Conservation (phyloP, 2,888 invertebrate genomes). For the Amaurobius ferox region DNA sequence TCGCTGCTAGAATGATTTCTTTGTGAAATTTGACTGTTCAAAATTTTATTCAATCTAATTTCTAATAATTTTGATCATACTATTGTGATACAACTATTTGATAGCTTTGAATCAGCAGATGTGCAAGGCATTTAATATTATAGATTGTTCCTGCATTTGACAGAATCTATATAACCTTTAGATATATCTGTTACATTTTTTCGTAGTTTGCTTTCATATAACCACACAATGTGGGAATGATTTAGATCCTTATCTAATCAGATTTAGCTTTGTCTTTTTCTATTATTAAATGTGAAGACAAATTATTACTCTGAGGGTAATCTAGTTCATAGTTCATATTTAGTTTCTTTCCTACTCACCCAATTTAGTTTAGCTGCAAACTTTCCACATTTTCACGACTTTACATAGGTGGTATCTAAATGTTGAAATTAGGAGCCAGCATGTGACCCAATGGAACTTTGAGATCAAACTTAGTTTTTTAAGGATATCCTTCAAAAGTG, state of each 20-base stretch:
- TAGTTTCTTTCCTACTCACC: constrained; percentile 12
- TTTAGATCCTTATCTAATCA: constrained; percentile 25
- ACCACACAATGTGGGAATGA: constrained; percentile 11
- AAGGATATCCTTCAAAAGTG: neutral
- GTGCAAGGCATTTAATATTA: constrained; percentile 28
- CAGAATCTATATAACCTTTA: constrained; percentile 10
- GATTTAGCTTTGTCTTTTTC: constrained; percentile 33
- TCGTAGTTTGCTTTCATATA: constrained; percentile 58
- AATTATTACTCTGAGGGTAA: constrained; percentile 6
- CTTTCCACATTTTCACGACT: neutral
- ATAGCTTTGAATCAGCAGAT: constrained; percentile 28
- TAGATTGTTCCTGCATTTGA: constrained; percentile 62
- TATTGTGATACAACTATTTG: neutral
- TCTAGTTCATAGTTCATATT: constrained; percentile 9
- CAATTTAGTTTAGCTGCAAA: constrained; percentile 3
- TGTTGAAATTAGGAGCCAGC: neutral
- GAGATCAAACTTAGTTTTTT: constrained; percentile 4
- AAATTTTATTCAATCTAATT: too few relatives aligned
- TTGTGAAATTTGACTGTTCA: too few relatives aligned
- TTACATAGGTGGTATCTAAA: neutral
- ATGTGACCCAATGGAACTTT: neutral
- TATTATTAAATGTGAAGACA: constrained; percentile 27
- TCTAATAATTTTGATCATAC: too few relatives aligned
- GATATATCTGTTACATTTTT: constrained; percentile 49
- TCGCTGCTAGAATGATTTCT: too few relatives aligned